Conservation (phyloP, 1,140 invertebrate species). For the Bombus superbus region DNA sequence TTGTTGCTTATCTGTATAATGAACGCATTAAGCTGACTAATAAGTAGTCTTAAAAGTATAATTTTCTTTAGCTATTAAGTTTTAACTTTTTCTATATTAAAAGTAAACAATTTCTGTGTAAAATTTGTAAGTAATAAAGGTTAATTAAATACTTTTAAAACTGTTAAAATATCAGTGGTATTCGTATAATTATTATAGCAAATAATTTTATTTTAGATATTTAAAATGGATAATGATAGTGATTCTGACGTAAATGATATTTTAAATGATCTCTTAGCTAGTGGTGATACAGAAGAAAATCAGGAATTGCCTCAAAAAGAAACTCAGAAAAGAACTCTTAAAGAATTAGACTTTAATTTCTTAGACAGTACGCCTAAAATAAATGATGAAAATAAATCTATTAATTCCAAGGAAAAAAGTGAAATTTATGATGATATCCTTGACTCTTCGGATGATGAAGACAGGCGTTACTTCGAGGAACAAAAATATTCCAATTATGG, state of each 20-base stretch:
- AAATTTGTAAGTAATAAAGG: not conserved
- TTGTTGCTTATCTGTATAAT: not conserved
- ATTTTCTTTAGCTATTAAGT: not conserved
- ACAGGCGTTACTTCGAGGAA: conserved; percentile 88
- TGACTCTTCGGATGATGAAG: conserved; percentile 92
- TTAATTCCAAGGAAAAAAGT: conserved; percentile 14
- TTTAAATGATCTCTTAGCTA: conserved; percentile 73
- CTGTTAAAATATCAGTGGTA: not conserved
- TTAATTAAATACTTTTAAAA: not conserved
- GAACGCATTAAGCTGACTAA: not conserved
- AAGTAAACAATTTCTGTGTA: not conserved
- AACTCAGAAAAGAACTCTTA: conserved; percentile 34
- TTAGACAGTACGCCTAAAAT: conserved; percentile 55
- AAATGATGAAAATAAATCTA: conserved; percentile 25
- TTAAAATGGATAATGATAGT: conserved; percentile 66
- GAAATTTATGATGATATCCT: conserved; percentile 82
- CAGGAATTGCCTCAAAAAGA: conserved; percentile 13
- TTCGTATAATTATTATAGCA: not conserved
- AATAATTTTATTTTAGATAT: conserved; percentile 14
- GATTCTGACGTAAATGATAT: conserved; percentile 75
- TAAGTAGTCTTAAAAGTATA: not conserved
- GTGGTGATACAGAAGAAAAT: conserved; percentile 45
- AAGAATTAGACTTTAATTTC: conserved; percentile 75
- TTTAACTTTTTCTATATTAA: not conserved
- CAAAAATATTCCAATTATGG: conserved; percentile 89